Evolutionary conservation across 2,888 invertebrate species (phyloP).

Genomic region (Oxystoma pomonae): DNA sequence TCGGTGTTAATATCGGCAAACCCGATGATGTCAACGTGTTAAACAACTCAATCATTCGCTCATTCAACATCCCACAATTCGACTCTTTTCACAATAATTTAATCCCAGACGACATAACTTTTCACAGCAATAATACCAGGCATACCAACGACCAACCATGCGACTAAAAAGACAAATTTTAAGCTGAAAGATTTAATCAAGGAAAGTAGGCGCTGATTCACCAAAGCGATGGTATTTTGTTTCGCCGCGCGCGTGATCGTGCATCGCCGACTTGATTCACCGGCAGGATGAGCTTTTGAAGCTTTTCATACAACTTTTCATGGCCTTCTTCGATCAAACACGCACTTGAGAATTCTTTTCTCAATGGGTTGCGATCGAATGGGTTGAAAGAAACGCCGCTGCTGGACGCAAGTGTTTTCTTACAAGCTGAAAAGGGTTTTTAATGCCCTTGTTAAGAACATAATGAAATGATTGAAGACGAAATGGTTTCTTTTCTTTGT

Average conservation of each 20-base stretch:
- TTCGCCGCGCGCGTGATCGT: conserved; percentile 37
- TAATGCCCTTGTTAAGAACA: conserved; percentile 1
- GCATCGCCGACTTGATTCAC: conserved; percentile 40
- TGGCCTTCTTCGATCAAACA: conserved; percentile 16
- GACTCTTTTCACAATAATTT: not conserved
- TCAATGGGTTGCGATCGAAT: conserved; percentile 17
- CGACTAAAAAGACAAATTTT: not conserved
- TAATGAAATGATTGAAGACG: not conserved
- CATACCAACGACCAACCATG: not conserved
- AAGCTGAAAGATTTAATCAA: conserved; percentile 30
- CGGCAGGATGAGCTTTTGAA: conserved; percentile 38
- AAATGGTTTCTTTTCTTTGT: conserved; percentile 2
- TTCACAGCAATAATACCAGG: not conserved
- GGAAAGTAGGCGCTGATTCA: conserved; percentile 20
- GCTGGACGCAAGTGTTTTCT: conserved; percentile 5
- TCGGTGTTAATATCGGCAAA: too few species aligned
- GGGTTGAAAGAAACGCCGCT: not conserved
- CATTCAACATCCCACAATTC: not conserved
- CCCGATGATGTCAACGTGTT: too few species aligned
- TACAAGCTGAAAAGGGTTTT: conserved; percentile 1
- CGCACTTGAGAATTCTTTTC: conserved; percentile 17
- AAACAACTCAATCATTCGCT: too few species aligned
- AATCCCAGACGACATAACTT: too few species aligned
- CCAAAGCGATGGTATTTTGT: conserved; percentile 13
- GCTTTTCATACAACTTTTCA: conserved; percentile 14